Base-by-base conservation (phyloP, 2,113 vertebrate species). In the Aegotheles bennettii region DNA sequence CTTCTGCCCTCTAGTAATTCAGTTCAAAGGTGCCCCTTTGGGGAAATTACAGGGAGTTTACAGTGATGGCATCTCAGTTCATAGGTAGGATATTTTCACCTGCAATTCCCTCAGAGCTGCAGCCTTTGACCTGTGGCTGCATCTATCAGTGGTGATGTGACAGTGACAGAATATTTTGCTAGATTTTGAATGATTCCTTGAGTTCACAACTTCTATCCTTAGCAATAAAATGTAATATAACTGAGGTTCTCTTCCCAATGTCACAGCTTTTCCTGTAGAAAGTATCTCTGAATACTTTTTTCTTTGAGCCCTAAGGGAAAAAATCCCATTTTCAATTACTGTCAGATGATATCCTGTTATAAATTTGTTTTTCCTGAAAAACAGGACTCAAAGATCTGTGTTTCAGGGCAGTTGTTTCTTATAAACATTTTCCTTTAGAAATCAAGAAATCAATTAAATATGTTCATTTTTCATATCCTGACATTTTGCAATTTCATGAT, bases 101-200 rank as follows among this genome's bases (percentile, higher is more conserved):
- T 98, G 97, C 96, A 94, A 57, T 91, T 97, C 97, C 97, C 98
- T 98, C 92, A 96, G 96, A 95, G 93, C 77, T 70, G 59, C 98
- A 98, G 98, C 98, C 98, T 99, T 98, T 98, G 95, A 98, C 98
- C 98, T 94, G 84, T 80, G 91, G 85, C 97, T 91, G 96, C 97
- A 98, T 99, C 98, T 98, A 98, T 99, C 98, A 98, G 47, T 79
- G 73, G 88, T 96, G 97, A 97, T 97, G 97, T 98, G 98, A 98
- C 98, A 97, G 82, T 92, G 95, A 95, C 94, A 92, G 97, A 97
- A 97, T 98, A 98, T 98, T 98, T 98, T 97, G 94, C 93, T 95
- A 89, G 96, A 94, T 98, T 91, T 96, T 90, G 94, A 97, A 95
- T 96, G 96, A 95, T 97, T 96, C 71, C 93, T 96, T 54, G 77